Evolutionary conservation across 2,797 vertebrate species (phyloP).

Genomic region (Accipiter minullus): DNA sequence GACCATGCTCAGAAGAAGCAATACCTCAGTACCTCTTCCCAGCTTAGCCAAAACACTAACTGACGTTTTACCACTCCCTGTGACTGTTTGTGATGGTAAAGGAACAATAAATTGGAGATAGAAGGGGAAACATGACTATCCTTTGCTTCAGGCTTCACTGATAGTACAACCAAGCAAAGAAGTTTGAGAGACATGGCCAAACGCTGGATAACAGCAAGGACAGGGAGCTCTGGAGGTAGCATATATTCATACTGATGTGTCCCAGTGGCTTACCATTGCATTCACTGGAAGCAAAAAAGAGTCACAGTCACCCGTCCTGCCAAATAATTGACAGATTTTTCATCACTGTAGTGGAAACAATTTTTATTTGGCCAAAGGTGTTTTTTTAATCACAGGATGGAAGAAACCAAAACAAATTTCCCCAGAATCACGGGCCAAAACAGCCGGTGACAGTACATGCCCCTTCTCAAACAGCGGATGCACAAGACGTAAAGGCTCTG

Average conservation of each 20-base stretch:
- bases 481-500: background rate
- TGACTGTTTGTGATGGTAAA: background rate
- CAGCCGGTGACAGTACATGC: accelerated
- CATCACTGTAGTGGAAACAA: background rate
- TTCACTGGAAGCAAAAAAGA: background rate
- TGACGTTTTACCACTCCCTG: background rate
- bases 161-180: background rate
- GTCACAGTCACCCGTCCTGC: background rate
- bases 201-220: background rate
- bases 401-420: background rate
- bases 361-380: background rate
- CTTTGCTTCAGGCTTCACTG: background rate
- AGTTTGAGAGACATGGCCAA: background rate
- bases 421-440: background rate
- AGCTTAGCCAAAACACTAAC: background rate
- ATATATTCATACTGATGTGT: accelerated
- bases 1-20: background rate
- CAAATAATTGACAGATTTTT: background rate
- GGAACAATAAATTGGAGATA: background rate
- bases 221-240: background rate
- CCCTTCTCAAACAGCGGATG: background rate
- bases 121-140: background rate
- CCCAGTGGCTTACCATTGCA: background rate
- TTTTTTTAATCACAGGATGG: background rate
- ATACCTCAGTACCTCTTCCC: background rate